Percentiles rank a stretch among this genome's conserved stretches.
Evolutionary conservation across 1,140 invertebrate genomes (phyloP).

Genomic region (Drosophila albomicans): DNA sequence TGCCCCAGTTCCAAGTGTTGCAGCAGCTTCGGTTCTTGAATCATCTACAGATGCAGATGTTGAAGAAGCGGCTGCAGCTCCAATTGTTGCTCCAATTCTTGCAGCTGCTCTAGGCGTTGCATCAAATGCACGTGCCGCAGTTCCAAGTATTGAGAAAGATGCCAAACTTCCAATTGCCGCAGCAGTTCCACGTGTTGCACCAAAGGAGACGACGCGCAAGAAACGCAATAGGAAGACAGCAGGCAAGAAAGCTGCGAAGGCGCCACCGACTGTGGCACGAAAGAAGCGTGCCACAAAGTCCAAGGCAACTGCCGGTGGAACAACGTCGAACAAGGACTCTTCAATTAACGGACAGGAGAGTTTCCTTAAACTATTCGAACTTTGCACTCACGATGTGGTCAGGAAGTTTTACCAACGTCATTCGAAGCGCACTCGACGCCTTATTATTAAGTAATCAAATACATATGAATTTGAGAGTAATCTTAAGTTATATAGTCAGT

Average conservation of each 20-base stretch:
- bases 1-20: no score
- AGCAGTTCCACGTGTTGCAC: not conserved
- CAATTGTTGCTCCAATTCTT: not conserved
- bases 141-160: not conserved
- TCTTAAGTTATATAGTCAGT: no score
- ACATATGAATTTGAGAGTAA: no score
- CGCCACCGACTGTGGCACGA: not conserved
- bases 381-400: constrained; percentile 68
- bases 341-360: constrained; percentile 71
- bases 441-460: no score
- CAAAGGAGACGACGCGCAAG: constrained; percentile 18
- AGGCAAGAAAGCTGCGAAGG: constrained; percentile 21
- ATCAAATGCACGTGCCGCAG: no score
- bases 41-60: no score
- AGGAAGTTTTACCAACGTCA: constrained; percentile 75
- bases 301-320: constrained; percentile 36
- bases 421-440: constrained; percentile 77
- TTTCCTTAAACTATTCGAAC: constrained; percentile 72
- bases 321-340: constrained; percentile 15
- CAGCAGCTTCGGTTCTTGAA: no score
- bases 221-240: constrained; percentile 36
- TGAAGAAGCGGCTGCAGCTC: not conserved
- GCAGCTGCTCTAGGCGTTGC: no score
- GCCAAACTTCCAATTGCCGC: not conserved
- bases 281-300: not conserved